Conservation (phyloP, 1,140 invertebrate genomes). For the Drosophila serrata region DNA sequence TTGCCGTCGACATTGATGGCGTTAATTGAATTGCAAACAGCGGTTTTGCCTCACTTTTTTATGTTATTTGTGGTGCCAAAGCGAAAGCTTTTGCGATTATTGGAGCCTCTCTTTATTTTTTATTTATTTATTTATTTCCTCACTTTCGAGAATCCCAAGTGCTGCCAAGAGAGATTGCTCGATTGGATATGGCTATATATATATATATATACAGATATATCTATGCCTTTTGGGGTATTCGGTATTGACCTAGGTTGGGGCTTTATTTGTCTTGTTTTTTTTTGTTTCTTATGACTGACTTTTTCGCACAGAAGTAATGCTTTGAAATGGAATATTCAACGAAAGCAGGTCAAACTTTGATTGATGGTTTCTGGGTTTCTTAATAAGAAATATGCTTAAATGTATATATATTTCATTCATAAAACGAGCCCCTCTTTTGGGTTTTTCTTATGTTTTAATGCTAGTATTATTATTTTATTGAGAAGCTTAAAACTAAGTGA, state of each 20-base stretch:
- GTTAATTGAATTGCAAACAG: constrained; percentile 83
- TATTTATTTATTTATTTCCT: constrained; percentile 1
- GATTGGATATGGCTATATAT: constrained; percentile 7
- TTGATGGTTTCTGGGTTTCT: constrained; percentile 3
- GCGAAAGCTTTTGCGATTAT: constrained; percentile 57
- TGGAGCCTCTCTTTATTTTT: not conserved
- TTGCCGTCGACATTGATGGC: constrained; percentile 60
- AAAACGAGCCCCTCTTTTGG: not conserved
- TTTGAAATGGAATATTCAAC: constrained; percentile 7
- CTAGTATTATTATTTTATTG: no score
- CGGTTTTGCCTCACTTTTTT: constrained; percentile 14
- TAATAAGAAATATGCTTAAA: not conserved
- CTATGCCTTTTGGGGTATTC: constrained; percentile 2
- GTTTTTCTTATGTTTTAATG: no score
- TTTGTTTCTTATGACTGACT: not conserved
- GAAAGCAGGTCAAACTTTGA: constrained; percentile 13
- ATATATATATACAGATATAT: not conserved
- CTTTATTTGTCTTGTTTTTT: not conserved
- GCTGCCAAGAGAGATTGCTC: constrained; percentile 33
- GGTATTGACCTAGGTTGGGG: constrained; percentile 51
- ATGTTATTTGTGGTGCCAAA: constrained; percentile 28
- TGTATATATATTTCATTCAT: constrained; percentile 1
- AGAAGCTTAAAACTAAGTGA: no score
- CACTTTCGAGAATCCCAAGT: constrained; percentile 37
- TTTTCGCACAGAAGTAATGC: constrained; percentile 8